Evolutionary conservation across 53 echinoderm and acorn worm species (phyloP), one percentile per base, ranked within the genome.

Genomic region (Arbacia lixula): DNA sequence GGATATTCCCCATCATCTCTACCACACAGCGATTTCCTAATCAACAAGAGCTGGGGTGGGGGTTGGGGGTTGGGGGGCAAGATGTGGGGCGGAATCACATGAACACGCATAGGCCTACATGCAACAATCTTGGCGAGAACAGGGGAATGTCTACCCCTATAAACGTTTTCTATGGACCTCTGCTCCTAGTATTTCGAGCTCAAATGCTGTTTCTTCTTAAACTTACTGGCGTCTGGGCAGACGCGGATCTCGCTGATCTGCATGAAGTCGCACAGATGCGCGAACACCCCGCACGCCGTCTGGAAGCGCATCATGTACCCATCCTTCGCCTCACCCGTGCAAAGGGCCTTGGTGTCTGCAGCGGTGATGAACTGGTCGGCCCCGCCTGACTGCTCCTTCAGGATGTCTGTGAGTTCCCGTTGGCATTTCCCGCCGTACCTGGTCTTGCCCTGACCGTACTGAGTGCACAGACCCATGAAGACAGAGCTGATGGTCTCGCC

Each of bases 181-280:
- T n/a, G n/a, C n/a, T n/a, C n/a, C n/a, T n/a, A n/a, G n/a, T n/a
- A n/a, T n/a, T n/a, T n/a, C n/a, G n/a, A n/a, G n/a, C n/a, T n/a
- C n/a, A n/a, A n/a, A n/a, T n/a, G n/a, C n/a, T n/a, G n/a, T n/a
- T n/a, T n/a, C n/a, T n/a, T n/a, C n/a, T n/a, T n/a, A n/a, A n/a
- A 67, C 67, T 67, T 38, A 67, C 67, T 26, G 43, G 17, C 69
- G 4, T 39, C 11, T 14, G 69, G 69, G 19, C 69, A 69, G 12
- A 14, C 1, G 14, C 14, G 5, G 3, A 69, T 40, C 43, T 69
- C 42, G 3, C 69, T 43, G 5, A 69, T 40, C 43, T 69, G 40
- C 69, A 69, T 69, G 69, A 35, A 69, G 40, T 69, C 69, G 36
- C 69, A 69, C 26, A 69, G 69, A 25, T 69, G 69, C 25, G 69